Evolutionary conservation across 2,797 vertebrate species (phyloP), one percentile per base, ranked within the genome.

Genomic region (Toxotes lorentzi): DNA sequence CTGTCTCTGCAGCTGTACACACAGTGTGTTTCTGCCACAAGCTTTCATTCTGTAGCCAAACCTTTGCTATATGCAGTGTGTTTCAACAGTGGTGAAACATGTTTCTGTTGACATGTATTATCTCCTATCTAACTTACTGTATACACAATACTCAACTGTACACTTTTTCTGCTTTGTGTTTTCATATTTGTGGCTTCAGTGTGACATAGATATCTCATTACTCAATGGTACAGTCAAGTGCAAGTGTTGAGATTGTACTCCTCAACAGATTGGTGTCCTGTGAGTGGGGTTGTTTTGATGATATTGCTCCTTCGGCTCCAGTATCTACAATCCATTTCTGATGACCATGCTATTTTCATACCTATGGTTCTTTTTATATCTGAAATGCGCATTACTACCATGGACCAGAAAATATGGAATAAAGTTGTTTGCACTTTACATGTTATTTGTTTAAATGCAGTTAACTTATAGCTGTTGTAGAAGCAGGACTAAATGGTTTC

Each of bases 291-390:
- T 41, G 32, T 88, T 88, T 88, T 86, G 56, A 73, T 76, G 53
- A 69, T 68, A 9, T 75, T 78, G 78, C 58, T 70, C 32, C 40
- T 79, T 72, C 35, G 4, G 47, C 66, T 83, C 34, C n/a, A 63
- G 53, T 84, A 69, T 85, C 66, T 68, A 73, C 84, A 81, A 27
- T 83, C 21, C 59, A 79, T 86, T 84, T 84, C 84, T 79, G 73
- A 86, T 86, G 69, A 35, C 76, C 56, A 70, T 91, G 88, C 75
- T 92, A 78, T 69, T 90, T 92, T 93, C 90, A 89, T 89, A 92
- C 72, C 54, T 56, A 43, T 88, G 45, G 59, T 41, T 83, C 73
- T 90, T 94, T 93, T 93, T 91, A 83, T 90, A 90, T 90, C 68
- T 75, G 75, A 91, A 87, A 78, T 89, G 79, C 90, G 81, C 83